These are phyloP conservation scores for Amphiduros pacificus DNA, from an alignment of 2,888 invertebrate genomes.

Conservation along the genomic window DNA sequence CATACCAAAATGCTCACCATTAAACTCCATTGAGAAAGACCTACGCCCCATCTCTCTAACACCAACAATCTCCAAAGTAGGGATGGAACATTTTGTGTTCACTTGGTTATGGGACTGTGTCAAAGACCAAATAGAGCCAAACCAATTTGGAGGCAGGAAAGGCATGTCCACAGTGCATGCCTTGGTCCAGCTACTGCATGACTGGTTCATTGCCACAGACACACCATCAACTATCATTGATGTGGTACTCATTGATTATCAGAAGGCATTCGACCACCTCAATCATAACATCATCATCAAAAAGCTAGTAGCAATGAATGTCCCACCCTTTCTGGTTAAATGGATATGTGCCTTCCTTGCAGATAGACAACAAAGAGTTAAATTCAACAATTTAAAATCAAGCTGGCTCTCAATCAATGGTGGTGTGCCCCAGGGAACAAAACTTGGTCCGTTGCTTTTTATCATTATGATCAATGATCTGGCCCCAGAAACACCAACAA, in stretches of 20 bases:
- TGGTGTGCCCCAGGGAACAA: neutral
- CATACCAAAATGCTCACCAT: neutral
- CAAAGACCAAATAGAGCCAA: neutral
- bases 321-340: neutral
- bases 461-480: neutral
- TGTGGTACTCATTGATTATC: neutral
- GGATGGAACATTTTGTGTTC: neutral
- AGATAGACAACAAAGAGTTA: neutral
- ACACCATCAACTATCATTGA: neutral
- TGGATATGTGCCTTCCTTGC: neutral
- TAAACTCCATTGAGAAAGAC: neutral
- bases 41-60: neutral
- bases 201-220: neutral
- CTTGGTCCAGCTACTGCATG: neutral
- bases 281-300: neutral
- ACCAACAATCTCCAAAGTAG: neutral
- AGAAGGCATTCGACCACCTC: neutral
- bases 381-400: neutral
- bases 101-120: neutral
- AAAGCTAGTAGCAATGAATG: neutral
- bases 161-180: neutral
- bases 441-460: too few relatives aligned
- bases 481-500: neutral
- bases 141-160: neutral
- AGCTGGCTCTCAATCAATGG: neutral